Percentiles rank a stretch among this genome's conserved stretches.
These are phyloP conservation scores for Centropus unirufus DNA, from an alignment of 2,113 vertebrate species.

Conservation along the genomic window DNA sequence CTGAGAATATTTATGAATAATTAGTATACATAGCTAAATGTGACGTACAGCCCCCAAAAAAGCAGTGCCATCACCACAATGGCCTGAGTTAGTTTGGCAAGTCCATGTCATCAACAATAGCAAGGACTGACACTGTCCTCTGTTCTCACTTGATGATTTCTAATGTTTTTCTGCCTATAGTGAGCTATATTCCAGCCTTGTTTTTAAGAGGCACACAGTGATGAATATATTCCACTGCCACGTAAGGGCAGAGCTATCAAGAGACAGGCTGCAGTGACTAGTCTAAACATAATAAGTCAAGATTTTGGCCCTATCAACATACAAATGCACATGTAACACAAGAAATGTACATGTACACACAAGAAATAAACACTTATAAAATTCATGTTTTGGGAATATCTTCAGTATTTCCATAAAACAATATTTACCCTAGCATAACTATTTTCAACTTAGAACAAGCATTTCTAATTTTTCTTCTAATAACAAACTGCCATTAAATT, in stretches of 20 bases:
- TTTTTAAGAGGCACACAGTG: background rate
- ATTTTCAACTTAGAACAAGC: background rate
- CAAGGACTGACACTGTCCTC: background rate
- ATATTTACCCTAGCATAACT: background rate
- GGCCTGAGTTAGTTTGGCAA: background rate
- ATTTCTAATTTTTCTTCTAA: background rate
- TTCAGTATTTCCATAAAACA: background rate
- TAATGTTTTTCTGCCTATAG: background rate
- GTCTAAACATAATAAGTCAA: background rate
- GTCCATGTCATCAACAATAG: background rate
- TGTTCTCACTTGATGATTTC: background rate
- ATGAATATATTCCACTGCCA: background rate
- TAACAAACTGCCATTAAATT: background rate
- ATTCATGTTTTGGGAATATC: background rate
- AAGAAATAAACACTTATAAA: background rate
- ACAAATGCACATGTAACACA: background rate
- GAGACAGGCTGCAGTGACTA: background rate
- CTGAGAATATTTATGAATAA: too few species aligned
- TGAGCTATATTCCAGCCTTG: background rate
- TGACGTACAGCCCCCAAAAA: background rate
- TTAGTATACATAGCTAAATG: background rate
- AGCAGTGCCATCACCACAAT: rapidly evolving
- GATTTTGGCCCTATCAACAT: background rate
- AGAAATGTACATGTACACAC: background rate
- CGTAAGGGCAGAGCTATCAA: background rate